Base-by-base conservation (phyloP, 2,797 vertebrate genomes). In the Gouania willdenowi region DNA sequence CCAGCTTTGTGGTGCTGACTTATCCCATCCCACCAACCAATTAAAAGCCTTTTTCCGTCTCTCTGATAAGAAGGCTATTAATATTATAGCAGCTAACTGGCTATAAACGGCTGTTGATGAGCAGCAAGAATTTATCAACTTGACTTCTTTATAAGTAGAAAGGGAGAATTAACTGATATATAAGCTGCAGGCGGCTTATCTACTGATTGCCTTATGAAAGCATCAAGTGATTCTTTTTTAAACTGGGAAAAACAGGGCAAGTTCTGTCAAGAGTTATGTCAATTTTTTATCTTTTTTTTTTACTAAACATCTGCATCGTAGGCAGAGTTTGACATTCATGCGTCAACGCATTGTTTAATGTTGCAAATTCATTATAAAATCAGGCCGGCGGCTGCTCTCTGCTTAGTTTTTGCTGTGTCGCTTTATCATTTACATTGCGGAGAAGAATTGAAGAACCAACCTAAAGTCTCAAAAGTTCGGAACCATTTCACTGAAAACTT, bases 51-150 rank as follows among this genome's bases (percentile, higher is more conserved):
- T 62, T 52, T 20, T 9, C 13, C 57, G 41, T 50, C 36, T 18
- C 8, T 1, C 40, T 14, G 84, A 84, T 83, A 77, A 78, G 56
- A 50, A 40, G 18, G 20, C 60, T 65, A 48, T 71, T 80, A 75
- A 71, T 71, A 57, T 49, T 20, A 26, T 12, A 30, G 59, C 55
- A 33, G 50, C 76, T 72, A 58, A 64, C 40, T 6, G 6, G 8
- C 28, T 3, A 49, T 62, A 54, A 71, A 71, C 46, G 65, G 11
- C 44, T 10, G 43, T 58, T 21, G 23, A 64, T 52, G 55, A 54
- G 44, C 55, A 25, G 8, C 50, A 48, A 53, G 67, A 67, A 63
- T 73, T 75, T 62, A 81, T 75, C 71, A 47, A 71, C 49, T 48
- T 12, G 43, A 6, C 7, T 29, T 59, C 9, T 36, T 66, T 57